A percentile compares a stretch with the other conserved stretches of the same genome.
These are phyloP conservation scores for Lapara coniferarum DNA, from an alignment of 2,888 invertebrate species.

Conservation along the genomic window DNA sequence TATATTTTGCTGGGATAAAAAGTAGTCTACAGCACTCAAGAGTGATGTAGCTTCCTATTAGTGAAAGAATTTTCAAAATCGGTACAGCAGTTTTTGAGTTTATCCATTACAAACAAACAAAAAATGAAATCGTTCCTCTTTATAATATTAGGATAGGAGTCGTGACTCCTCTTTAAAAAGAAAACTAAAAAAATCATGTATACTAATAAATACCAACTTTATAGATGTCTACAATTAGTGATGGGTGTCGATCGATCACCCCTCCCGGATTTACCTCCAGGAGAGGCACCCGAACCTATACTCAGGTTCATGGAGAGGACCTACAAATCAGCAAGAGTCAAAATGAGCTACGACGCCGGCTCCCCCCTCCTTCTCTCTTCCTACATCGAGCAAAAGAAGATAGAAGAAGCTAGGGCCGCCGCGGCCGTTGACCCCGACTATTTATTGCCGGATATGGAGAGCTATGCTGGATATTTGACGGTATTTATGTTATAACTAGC, in stretches of 20 bases:
- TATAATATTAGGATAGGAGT: too few relatives aligned
- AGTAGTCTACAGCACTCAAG: too few relatives aligned
- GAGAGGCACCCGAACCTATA: constrained; percentile 76
- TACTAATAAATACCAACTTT: background rate
- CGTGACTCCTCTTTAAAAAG: too few relatives aligned
- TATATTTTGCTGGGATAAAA: too few relatives aligned
- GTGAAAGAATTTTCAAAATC: too few relatives aligned
- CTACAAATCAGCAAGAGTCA: constrained; percentile 57
- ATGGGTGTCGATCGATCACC: constrained; percentile 51
- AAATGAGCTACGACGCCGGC: constrained; percentile 66
- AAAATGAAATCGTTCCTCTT: too few relatives aligned
- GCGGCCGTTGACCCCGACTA: constrained; percentile 70
- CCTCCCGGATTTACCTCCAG: constrained; percentile 70
- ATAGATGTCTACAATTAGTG: constrained; percentile 56
- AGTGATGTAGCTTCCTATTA: too few relatives aligned
- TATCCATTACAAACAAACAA: too few relatives aligned
- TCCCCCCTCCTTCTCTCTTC: constrained; percentile 82
- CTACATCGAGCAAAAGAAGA: constrained; percentile 77
- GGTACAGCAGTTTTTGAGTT: too few relatives aligned
- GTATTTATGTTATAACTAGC: constrained; percentile 46
- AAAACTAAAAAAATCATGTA: too few relatives aligned
- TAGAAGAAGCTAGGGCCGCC: constrained; percentile 76
- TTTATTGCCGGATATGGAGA: constrained; percentile 73
- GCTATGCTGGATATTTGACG: constrained; percentile 78
- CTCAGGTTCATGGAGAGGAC: constrained; percentile 71